Conservation (phyloP, 23 tunicate genomes). For the Halocynthia roretzi region DNA sequence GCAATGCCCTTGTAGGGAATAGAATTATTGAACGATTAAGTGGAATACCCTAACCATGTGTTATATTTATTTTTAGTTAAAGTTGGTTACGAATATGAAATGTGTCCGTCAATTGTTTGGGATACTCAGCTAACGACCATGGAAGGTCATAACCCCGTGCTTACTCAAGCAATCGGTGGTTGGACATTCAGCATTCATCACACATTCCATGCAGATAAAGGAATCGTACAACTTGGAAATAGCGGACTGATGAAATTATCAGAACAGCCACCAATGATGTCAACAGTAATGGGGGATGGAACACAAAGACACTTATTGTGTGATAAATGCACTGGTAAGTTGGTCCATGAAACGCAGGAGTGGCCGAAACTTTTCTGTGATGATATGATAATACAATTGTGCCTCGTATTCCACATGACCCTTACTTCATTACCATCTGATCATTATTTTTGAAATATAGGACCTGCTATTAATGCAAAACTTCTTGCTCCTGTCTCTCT, state of each 20-base stretch:
- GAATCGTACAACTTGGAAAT: slow-evolving; percentile 70
- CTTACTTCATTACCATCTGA: background rate
- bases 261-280: slow-evolving; percentile 86
- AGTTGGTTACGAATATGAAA: slow-evolving; percentile 67
- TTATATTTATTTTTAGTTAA: slow-evolving; percentile 35
- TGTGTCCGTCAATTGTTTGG: slow-evolving; percentile 64
- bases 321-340: slow-evolving; percentile 56
- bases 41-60: too few relatives aligned
- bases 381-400: too few relatives aligned
- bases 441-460: slow-evolving; percentile 1
- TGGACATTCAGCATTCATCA: slow-evolving; percentile 88
- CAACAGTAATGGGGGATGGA: slow-evolving; percentile 88
- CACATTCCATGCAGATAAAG: slow-evolving; percentile 49
- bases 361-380: background rate
- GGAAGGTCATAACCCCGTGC: slow-evolving; percentile 56
- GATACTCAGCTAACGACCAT: slow-evolving; percentile 31
- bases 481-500: slow-evolving; percentile 72
- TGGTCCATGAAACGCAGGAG: background rate
- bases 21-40: too few relatives aligned
- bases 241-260: slow-evolving; percentile 64
- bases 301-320: slow-evolving; percentile 48
- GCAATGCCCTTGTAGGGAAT: too few relatives aligned
- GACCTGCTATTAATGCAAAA: slow-evolving; percentile 33
- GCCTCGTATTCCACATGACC: too few relatives aligned
- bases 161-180: slow-evolving; percentile 27